Conservation (phyloP, 2,888 invertebrate species). For the Philaethria dido region DNA sequence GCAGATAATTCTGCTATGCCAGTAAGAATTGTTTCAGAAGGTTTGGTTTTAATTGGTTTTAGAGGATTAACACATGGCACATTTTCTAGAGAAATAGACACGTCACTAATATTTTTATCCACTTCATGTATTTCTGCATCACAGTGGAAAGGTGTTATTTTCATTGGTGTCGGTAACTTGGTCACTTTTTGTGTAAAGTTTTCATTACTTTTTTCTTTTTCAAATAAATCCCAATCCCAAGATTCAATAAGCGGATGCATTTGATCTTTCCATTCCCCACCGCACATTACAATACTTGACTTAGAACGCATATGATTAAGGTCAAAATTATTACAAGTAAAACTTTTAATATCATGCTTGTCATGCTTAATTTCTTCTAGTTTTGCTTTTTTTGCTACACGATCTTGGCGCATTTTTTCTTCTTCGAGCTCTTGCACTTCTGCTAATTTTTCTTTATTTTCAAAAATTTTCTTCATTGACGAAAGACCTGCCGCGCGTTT, state of each 20-base stretch:
- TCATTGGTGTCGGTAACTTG: conserved; percentile 76
- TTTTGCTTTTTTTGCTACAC: conserved; percentile 72
- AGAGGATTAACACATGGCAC: conserved; percentile 86
- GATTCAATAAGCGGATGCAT: conserved; percentile 85
- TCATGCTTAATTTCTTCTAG: conserved; percentile 72
- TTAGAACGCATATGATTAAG: conserved; percentile 80
- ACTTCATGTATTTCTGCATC: conserved; percentile 80
- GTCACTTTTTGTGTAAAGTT: conserved; percentile 75
- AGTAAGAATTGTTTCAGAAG: conserved; percentile 70
- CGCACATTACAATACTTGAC: conserved; percentile 76
- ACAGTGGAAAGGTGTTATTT: conserved; percentile 76
- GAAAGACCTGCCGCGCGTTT: conserved; percentile 86
- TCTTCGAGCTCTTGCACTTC: conserved; percentile 85
- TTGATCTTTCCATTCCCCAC: conserved; percentile 85
- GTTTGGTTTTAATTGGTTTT: conserved; percentile 80
- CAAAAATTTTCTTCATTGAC: conserved; percentile 88
- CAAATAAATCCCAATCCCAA: conserved; percentile 86
- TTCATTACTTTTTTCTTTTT: conserved; percentile 80
- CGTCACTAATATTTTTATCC: conserved; percentile 78
- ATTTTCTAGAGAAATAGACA: conserved; percentile 82
- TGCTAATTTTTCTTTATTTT: conserved; percentile 88
- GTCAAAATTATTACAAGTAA: conserved; percentile 76
- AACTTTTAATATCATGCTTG: conserved; percentile 76
- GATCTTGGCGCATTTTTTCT: conserved; percentile 71
- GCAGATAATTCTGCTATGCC: conserved; percentile 82